phyloP scores from a whole-genome alignment of 2,113 vertebrate genomes.

The Carassius carassius region DNA sequence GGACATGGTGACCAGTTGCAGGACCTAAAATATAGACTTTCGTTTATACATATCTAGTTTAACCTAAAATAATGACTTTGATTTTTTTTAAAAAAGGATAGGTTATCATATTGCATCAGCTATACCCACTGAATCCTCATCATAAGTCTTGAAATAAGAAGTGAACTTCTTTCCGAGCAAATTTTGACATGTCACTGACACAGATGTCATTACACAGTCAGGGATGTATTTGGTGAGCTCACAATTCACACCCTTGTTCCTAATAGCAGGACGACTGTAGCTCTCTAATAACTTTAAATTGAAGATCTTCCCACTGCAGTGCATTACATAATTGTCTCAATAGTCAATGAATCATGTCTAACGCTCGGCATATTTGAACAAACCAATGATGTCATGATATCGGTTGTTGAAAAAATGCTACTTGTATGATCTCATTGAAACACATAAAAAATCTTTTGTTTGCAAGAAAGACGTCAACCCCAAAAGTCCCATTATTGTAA shows the following conservation, averaged over 20 bases:
- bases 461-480: neutral
- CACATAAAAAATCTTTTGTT: slow-evolving; percentile 11
- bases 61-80: neutral
- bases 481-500: neutral
- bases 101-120: neutral
- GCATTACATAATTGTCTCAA: slow-evolving; percentile 1
- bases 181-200: neutral
- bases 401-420: slow-evolving; percentile 23
- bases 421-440: slow-evolving; percentile 12
- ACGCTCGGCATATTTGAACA: neutral
- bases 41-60: neutral
- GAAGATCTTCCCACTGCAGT: neutral
- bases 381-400: slow-evolving; percentile 34
- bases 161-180: neutral
- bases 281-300: neutral
- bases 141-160: neutral
- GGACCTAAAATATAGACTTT: neutral
- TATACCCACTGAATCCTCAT: neutral
- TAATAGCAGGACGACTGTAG: neutral
- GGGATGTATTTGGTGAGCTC: slow-evolving; percentile 3
- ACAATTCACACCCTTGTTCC: slow-evolving; percentile 1
- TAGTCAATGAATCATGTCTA: slow-evolving; percentile 16
- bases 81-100: too few relatives aligned
- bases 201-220: neutral
- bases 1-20: neutral